Conservation (phyloP, 2,113 vertebrate species). For the Crocuta crocuta region DNA sequence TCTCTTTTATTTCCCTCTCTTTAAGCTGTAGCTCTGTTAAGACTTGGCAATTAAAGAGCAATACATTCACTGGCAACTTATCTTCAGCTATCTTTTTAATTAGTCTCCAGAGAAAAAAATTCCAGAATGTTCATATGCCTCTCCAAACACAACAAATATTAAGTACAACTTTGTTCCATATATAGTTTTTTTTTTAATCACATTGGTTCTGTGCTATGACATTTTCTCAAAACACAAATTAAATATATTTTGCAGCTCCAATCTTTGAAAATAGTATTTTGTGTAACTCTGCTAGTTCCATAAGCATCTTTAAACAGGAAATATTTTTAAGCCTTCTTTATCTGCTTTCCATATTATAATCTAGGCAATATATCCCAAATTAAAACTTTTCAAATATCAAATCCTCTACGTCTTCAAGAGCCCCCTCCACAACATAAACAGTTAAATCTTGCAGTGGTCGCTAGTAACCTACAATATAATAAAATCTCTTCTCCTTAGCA, state of each 20-base stretch:
- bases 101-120: conserved; percentile 41
- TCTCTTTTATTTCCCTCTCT: background rate
- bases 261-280: conserved; percentile 28
- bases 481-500: conserved; percentile 1
- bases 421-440: background rate
- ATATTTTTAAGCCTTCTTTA: background rate
- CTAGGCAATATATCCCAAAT: background rate
- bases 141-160: conserved; percentile 46
- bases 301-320: background rate
- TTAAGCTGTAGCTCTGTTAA: background rate
- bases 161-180: conserved; percentile 21
- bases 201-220: background rate
- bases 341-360: background rate
- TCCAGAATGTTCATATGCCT: conserved; percentile 38
- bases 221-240: conserved; percentile 8
- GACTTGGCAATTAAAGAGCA: background rate
- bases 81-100: conserved; percentile 38
- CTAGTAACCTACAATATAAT: background rate
- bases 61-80: background rate
- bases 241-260: background rate
- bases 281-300: background rate
- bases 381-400: conserved; percentile 24
- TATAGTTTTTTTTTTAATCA: background rate
- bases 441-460: background rate
- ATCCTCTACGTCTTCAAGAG: background rate